Evolutionary conservation across 2,797 vertebrate species (phyloP).

Genomic region (Sparus aurata): DNA sequence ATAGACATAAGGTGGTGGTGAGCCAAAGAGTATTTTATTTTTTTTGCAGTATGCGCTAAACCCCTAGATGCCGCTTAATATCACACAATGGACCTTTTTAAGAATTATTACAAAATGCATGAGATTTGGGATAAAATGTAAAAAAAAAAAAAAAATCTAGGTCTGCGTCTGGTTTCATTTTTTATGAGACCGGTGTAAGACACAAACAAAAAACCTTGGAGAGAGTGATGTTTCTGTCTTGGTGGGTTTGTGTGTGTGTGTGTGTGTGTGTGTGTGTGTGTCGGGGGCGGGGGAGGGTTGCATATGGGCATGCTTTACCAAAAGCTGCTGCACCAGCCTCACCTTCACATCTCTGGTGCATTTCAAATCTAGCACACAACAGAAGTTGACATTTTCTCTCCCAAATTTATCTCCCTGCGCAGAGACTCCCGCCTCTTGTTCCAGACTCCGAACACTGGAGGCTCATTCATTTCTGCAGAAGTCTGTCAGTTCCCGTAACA

Average conservation of each 20-base stretch:
- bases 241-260: not conserved
- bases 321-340: constrained; percentile 39
- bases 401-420: constrained; percentile 75
- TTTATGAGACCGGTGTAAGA: not conserved
- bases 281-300: not conserved
- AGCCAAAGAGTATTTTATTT: too few species aligned
- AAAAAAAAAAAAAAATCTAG: not conserved
- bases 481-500: constrained; percentile 69
- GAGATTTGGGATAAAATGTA: not conserved
- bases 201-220: not conserved
- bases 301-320: constrained; percentile 1
- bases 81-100: not conserved
- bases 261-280: not conserved
- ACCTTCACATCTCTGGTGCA: constrained; percentile 65
- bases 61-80: too few species aligned
- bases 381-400: constrained; percentile 81
- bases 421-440: constrained; percentile 57
- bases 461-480: constrained; percentile 64
- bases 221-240: constrained; percentile 17
- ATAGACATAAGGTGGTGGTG: too few species aligned
- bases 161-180: not conserved
- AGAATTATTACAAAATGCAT: not conserved
- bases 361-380: constrained; percentile 69
- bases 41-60: too few species aligned
- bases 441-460: constrained; percentile 56